A percentile compares a stretch with the other conserved stretches of the same genome.
Evolutionary conservation across 2,888 invertebrate genomes (phyloP).

Genomic region (Deilephila porcellus): DNA sequence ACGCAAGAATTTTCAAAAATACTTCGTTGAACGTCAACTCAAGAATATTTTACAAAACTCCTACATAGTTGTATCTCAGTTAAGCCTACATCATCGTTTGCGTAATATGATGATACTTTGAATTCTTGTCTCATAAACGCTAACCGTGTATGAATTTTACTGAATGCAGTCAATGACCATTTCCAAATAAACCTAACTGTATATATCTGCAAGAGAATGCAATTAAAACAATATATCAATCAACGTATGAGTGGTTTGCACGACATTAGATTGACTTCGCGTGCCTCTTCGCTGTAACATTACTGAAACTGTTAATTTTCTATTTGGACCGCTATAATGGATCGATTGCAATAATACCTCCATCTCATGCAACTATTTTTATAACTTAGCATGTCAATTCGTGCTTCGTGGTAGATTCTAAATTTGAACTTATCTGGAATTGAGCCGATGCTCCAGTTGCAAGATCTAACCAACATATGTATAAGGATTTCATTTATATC

Average conservation of each 20-base stretch:
- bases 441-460: too few species aligned
- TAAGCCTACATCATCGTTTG: too few species aligned
- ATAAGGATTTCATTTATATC: too few species aligned
- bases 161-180: slow-evolving; percentile 15
- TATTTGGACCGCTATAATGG: slow-evolving; percentile 44
- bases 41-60: too few species aligned
- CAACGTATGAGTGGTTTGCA: slow-evolving; percentile 31
- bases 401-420: not conserved
- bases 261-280: slow-evolving; percentile 45
- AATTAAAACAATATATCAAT: slow-evolving; percentile 25
- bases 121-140: too few species aligned
- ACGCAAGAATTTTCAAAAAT: too few species aligned
- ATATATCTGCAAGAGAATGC: slow-evolving; percentile 7
- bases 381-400: slow-evolving; percentile 21
- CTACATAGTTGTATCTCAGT: too few species aligned
- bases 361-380: slow-evolving; percentile 33
- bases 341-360: slow-evolving; percentile 42
- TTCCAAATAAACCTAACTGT: slow-evolving; percentile 9
- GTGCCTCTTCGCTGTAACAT: slow-evolving; percentile 48
- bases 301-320: slow-evolving; percentile 52
- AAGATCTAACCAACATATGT: too few species aligned
- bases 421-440: not conserved
- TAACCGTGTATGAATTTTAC: not conserved
- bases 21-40: too few species aligned
- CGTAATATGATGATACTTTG: too few species aligned